Evolutionary conservation across 1,140 invertebrate species (phyloP).

Genomic region (Stegodyphus dumicola): DNA sequence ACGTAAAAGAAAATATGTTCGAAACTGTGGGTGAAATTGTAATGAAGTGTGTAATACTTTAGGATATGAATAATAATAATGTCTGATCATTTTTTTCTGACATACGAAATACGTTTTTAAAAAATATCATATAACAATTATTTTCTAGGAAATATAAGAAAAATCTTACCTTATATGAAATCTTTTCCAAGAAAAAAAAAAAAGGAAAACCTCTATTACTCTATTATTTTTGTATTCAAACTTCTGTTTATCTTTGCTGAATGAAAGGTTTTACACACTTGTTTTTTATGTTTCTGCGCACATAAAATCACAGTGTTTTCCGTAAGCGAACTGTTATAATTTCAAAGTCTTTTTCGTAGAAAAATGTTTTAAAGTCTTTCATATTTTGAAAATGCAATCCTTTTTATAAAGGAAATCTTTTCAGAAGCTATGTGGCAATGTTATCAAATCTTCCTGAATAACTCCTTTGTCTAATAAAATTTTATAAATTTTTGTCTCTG

Average conservation of each 20-base stretch:
- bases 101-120: background rate
- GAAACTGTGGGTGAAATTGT: background rate
- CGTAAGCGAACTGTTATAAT: background rate
- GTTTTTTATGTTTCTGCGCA: background rate
- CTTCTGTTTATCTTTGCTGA: background rate
- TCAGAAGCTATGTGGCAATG: background rate
- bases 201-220: too few relatives aligned
- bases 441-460: background rate
- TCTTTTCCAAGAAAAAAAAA: background rate
- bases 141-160: background rate
- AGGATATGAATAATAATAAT: background rate
- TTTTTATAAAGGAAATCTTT: background rate
- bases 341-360: background rate
- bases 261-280: background rate
- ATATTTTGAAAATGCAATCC: too few relatives aligned
- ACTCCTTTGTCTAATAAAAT: slow-evolving; percentile 12
- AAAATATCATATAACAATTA: too few relatives aligned
- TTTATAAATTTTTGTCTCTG: slow-evolving; percentile 2
- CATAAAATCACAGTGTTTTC: background rate
- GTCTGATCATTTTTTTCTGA: background rate
- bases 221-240: background rate
- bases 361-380: background rate
- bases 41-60: background rate
- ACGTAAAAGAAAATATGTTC: background rate
- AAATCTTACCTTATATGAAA: background rate